These are phyloP conservation scores for Mormyrus hasselquistii DNA, from an alignment of 2,797 vertebrate species.

Conservation along the genomic window DNA sequence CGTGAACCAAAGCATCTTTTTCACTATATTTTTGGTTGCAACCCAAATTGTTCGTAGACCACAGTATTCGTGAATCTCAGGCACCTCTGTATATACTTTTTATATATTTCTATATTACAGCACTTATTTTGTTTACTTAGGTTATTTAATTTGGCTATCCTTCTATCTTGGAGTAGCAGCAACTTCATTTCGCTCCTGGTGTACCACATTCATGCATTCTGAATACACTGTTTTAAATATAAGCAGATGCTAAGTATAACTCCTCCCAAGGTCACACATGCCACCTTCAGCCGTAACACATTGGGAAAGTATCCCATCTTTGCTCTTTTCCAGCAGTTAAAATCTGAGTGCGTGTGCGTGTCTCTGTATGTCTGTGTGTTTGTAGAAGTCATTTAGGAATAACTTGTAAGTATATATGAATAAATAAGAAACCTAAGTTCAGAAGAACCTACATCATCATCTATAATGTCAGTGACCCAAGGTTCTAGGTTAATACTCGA, in stretches of 20 bases:
- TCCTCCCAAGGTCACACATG: background rate
- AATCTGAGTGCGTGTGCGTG: background rate
- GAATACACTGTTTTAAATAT: background rate
- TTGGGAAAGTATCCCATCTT: background rate
- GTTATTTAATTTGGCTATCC: background rate
- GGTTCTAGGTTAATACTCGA: background rate
- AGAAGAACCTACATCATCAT: background rate
- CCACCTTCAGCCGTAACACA: background rate
- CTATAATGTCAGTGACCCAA: background rate
- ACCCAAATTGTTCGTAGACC: background rate
- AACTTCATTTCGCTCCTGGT: background rate
- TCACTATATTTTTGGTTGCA: background rate
- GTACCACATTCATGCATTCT: background rate
- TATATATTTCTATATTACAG: background rate
- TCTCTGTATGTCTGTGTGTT: background rate
- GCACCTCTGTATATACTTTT: background rate
- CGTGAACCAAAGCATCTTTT: background rate
- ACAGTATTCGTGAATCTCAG: background rate
- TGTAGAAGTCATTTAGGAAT: background rate
- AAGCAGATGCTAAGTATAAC: background rate
- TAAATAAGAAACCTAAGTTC: background rate
- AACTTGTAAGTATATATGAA: background rate
- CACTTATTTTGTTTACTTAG: background rate
- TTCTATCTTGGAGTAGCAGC: background rate
- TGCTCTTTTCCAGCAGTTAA: background rate